Base-by-base conservation (phyloP, 92 coral and sea anemone species). In the Zoanthus sansibaricus region DNA sequence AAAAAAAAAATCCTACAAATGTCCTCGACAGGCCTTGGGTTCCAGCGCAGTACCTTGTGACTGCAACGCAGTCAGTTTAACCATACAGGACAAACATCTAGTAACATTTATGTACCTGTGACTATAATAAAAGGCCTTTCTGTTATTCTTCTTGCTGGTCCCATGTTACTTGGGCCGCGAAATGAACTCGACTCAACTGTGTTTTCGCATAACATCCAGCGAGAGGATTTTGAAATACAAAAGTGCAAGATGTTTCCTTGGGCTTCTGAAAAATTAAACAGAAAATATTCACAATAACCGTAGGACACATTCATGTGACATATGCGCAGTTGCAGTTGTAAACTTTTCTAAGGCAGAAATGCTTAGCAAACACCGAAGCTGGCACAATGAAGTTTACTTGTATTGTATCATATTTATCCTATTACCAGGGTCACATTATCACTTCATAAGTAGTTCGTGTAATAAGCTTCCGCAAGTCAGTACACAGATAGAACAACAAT, bases 101-200 rank as follows among this genome's bases (percentile, higher is more conserved):
- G 45, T 32, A 69, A 5, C 14, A 9, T 32, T 7, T 69, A 21
- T 18, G 61, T 62, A 94, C 98, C 98, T 79, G 96, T 88, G 31
- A 97, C 94, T 32, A 97, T 95, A 4, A 97, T 90, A 83, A 95
- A 90, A 59, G 99, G 96, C 20, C 90, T 89, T 79, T 97, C 99
- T 0, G 98, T 98, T 20, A 95, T 86, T 30, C 99, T 79, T 37
- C 99, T 89, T 0, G 98, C 97, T 18, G 99, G 98, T 32, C 98
- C 99, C 89, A 90, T 74, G 86, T 97, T 95, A 75, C 80, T 45
- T 66, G 98, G 99, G 17, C 99, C 98, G 42, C 99, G 92, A 20
- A 75, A 54, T 16, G 75, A 30, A 82, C 87, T 92, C 0, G 98
- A 93, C 76, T 93, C 94, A 55, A 58, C 46, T 42, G 46, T 76